A percentile compares a stretch with the other conserved stretches of the same genome.
These are phyloP conservation scores for Frankliniella intonsa DNA, from an alignment of 2,888 invertebrate species.

Conservation along the genomic window DNA sequence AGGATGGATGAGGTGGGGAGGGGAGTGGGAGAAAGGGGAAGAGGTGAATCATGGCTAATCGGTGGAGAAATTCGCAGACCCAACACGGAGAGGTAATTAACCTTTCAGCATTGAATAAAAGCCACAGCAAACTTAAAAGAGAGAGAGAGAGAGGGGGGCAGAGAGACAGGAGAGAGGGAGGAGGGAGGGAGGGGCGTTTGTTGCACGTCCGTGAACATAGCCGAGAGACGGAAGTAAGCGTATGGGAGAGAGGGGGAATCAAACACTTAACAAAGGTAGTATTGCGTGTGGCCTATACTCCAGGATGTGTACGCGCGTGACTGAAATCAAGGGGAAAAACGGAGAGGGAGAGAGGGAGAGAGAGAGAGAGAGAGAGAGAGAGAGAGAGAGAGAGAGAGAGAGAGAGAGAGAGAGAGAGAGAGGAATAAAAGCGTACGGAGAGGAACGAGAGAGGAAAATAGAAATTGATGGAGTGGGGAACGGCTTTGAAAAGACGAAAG, in stretches of 20 bases:
- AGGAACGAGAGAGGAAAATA: background rate
- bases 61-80: background rate
- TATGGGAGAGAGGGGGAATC: background rate
- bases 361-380: background rate
- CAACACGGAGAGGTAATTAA: background rate
- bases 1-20: background rate
- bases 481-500: too few relatives aligned
- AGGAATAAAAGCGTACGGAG: background rate
- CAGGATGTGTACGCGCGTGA: too few relatives aligned
- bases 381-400: conserved; percentile 1
- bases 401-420: background rate
- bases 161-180: background rate
- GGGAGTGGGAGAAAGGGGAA: background rate
- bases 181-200: background rate
- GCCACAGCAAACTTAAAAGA: background rate
- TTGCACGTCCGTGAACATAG: background rate
- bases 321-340: too few relatives aligned
- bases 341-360: background rate
- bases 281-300: too few relatives aligned
- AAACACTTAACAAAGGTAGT: too few relatives aligned
- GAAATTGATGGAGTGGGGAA: background rate
- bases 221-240: too few relatives aligned
- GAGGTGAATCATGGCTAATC: conserved; percentile 4
- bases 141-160: background rate
- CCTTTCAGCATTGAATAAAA: conserved; percentile 2